Percentiles rank a stretch among this genome's conserved stretches.
Conservation (phyloP, 2,888 invertebrate genomes). For the Ichneumoninae sp. region DNA sequence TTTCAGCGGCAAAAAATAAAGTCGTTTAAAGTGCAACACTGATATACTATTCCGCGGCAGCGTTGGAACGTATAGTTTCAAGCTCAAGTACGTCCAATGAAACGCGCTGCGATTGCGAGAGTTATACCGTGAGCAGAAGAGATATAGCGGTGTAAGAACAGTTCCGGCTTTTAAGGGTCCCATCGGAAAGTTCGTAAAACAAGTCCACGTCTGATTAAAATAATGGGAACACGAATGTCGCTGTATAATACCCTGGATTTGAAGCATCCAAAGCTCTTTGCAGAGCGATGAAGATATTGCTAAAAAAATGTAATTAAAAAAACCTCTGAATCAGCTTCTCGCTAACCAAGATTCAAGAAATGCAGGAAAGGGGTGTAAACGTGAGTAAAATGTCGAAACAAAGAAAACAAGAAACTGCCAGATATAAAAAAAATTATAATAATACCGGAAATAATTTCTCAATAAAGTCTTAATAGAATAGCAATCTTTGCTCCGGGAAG, state of each 20-base stretch:
- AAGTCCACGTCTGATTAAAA: conserved; percentile 36
- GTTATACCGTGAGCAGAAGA: conserved; percentile 29
- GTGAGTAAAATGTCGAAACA: neutral
- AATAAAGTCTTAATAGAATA: no score
- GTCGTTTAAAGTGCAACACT: conserved; percentile 21
- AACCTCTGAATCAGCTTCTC: neutral
- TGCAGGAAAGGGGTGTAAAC: neutral
- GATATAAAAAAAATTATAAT: no score
- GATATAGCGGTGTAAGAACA: neutral
- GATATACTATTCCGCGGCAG: neutral
- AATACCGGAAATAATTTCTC: no score
- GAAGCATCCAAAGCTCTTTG: neutral
- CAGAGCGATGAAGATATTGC: neutral
- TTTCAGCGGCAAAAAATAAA: conserved; percentile 4
- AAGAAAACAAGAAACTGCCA: neutral
- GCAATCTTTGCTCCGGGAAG: no score
- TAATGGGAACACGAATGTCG: neutral
- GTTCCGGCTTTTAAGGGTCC: conserved; percentile 25
- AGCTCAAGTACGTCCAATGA: conserved; percentile 27
- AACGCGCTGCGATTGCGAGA: conserved; percentile 23
- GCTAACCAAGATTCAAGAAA: neutral
- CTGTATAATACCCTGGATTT: neutral
- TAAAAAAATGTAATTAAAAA: neutral
- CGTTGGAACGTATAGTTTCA: neutral
- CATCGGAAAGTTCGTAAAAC: conserved; percentile 27